phyloP scores from a whole-genome alignment of 2,113 vertebrate genomes.

The Zosterops japonicus region DNA sequence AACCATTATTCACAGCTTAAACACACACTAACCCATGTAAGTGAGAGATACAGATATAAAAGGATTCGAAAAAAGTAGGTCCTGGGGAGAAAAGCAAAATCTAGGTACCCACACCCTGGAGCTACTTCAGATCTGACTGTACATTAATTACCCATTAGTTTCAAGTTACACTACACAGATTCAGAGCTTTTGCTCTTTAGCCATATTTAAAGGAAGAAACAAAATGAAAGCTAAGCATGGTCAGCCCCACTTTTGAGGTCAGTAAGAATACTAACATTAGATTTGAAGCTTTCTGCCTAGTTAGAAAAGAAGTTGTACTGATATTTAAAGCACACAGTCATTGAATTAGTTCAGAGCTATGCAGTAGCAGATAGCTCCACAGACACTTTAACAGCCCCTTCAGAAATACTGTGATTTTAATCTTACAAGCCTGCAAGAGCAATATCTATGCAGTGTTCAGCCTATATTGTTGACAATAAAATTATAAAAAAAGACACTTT shows the following conservation, averaged over 20 bases:
- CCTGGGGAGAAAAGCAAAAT: constrained; percentile 8
- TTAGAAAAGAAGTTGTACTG: not conserved
- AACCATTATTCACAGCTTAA: constrained; percentile 42
- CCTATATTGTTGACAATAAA: constrained; percentile 27
- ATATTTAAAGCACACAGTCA: not conserved
- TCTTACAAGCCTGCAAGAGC: not conserved
- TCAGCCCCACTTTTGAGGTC: not conserved
- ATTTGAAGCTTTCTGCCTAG: not conserved
- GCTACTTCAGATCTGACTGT: not conserved
- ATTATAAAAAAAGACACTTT: not conserved
- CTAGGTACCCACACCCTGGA: not conserved
- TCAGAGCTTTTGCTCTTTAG: constrained; percentile 20
- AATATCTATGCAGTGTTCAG: not conserved
- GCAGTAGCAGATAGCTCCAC: not conserved
- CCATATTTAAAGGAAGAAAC: not conserved
- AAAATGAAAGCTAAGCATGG: not conserved
- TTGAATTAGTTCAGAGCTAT: constrained; percentile 7
- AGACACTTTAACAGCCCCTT: constrained; percentile 6
- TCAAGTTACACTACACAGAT: not conserved
- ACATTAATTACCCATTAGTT: constrained; percentile 38
- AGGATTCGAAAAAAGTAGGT: not conserved
- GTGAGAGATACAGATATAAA: not conserved
- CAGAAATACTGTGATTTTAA: constrained; percentile 21
- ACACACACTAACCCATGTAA: not conserved
- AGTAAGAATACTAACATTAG: not conserved